Evolutionary conservation across 2,888 invertebrate genomes (phyloP).

Genomic region (Drosophila mimica): DNA sequence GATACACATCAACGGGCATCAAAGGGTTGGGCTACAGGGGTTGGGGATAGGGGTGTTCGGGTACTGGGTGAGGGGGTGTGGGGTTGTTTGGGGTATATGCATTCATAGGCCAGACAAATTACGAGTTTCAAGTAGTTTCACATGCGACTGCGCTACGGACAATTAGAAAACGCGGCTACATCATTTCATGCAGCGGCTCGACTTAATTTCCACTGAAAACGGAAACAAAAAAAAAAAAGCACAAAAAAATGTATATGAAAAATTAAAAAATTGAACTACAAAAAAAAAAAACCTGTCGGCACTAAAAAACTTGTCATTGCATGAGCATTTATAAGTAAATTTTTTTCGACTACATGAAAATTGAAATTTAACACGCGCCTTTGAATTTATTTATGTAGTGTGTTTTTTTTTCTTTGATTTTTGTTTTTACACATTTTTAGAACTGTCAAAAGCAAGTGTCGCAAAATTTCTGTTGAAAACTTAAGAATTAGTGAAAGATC

Average conservation of each 20-base stretch:
- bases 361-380: constrained; percentile 54
- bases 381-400: constrained; percentile 44
- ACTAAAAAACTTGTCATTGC: constrained; percentile 19
- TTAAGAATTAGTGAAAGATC: constrained; percentile 38
- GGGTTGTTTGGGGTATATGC: constrained; percentile 25
- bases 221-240: constrained; percentile 40
- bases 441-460: constrained; percentile 76
- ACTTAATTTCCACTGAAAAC: constrained; percentile 70
- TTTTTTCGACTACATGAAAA: constrained; percentile 20
- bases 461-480: constrained; percentile 44
- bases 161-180: constrained; percentile 73
- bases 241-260: neutral
- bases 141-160: constrained; percentile 61
- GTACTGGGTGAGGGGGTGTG: neutral
- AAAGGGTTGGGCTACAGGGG: neutral
- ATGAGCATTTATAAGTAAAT: constrained; percentile 27
- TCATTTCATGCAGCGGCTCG: constrained; percentile 60
- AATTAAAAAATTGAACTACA: neutral
- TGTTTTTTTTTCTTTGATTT: neutral
- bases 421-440: constrained; percentile 72
- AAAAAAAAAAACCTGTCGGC: neutral
- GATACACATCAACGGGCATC: constrained; percentile 26
- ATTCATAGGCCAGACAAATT: constrained; percentile 61
- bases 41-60: neutral
- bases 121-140: constrained; percentile 69